Evolutionary conservation across 2,113 vertebrate genomes (phyloP).

Genomic region (Pipra filicauda): DNA sequence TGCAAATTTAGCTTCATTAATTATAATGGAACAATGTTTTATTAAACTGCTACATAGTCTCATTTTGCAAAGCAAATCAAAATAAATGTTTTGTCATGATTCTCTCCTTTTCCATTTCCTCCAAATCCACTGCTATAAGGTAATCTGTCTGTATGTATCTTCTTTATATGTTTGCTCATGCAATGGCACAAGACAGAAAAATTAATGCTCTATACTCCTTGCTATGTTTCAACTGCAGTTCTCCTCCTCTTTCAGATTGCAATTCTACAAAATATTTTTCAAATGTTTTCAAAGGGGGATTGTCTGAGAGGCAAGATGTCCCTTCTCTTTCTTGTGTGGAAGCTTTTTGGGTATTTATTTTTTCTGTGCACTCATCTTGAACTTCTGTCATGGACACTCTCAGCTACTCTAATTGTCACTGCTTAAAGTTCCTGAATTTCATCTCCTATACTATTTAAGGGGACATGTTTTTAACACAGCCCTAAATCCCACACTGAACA

Average conservation of each 20-base stretch:
- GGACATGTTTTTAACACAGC: neutral
- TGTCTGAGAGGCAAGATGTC: neutral
- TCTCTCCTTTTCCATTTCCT: neutral
- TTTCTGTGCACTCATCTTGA: neutral
- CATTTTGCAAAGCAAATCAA: neutral
- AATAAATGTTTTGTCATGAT: neutral
- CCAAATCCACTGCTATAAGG: neutral
- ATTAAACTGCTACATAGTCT: neutral
- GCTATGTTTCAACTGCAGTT: neutral
- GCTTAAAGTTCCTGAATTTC: neutral
- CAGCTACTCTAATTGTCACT: neutral
- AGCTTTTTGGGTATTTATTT: neutral
- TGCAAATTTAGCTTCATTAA: neutral
- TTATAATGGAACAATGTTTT: neutral
- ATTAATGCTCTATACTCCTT: neutral
- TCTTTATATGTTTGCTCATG: neutral
- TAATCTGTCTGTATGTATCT: neutral
- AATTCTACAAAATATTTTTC: neutral
- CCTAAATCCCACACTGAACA: neutral
- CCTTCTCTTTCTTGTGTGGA: neutral
- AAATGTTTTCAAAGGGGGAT: neutral
- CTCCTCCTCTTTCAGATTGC: neutral
- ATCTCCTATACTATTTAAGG: neutral
- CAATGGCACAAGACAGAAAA: neutral
- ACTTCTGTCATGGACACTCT: neutral